phyloP scores from a whole-genome alignment of 2,888 invertebrate genomes.

The Lasioglossum marginatum region DNA sequence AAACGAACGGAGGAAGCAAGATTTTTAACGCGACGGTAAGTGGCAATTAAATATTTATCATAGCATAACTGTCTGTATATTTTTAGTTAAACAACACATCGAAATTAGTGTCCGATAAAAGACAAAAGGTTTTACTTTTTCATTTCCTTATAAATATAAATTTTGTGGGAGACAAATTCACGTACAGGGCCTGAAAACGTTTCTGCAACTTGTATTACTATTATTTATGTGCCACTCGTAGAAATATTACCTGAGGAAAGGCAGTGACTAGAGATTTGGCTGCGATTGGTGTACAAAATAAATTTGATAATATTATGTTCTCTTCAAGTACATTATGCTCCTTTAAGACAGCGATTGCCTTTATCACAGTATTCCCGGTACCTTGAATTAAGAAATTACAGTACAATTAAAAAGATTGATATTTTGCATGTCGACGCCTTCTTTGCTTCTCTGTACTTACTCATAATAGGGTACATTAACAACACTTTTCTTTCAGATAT shows the following conservation, averaged over 20 bases:
- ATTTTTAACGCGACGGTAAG: neutral
- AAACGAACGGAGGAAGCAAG: neutral
- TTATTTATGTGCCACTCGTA: neutral
- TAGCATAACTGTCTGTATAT: neutral
- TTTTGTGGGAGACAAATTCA: neutral
- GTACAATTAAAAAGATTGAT: slow-evolving; percentile 65
- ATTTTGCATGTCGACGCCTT: too few species aligned
- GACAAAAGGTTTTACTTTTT: neutral
- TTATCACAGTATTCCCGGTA: slow-evolving; percentile 97
- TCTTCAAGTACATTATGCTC: slow-evolving; percentile 97
- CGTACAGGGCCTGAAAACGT: neutral
- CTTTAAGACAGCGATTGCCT: slow-evolving; percentile 96
- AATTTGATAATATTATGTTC: slow-evolving; percentile 97
- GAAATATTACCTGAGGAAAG: slow-evolving; percentile 88
- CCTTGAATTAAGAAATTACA: slow-evolving; percentile 83
- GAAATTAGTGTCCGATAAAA: neutral
- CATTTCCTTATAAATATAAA: neutral
- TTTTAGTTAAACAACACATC: neutral
- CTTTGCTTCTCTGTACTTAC: slow-evolving; percentile 87
- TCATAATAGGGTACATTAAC: slow-evolving; percentile 99
- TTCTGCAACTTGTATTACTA: slow-evolving; percentile 4
- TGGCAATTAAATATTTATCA: neutral
- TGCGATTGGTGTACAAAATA: slow-evolving; percentile 98
- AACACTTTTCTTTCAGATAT: slow-evolving; percentile 94
- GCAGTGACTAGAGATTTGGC: slow-evolving; percentile 93